These are phyloP conservation scores for Hipparchia sbordonii DNA, from an alignment of 2,888 invertebrate species.

Conservation along the genomic window DNA sequence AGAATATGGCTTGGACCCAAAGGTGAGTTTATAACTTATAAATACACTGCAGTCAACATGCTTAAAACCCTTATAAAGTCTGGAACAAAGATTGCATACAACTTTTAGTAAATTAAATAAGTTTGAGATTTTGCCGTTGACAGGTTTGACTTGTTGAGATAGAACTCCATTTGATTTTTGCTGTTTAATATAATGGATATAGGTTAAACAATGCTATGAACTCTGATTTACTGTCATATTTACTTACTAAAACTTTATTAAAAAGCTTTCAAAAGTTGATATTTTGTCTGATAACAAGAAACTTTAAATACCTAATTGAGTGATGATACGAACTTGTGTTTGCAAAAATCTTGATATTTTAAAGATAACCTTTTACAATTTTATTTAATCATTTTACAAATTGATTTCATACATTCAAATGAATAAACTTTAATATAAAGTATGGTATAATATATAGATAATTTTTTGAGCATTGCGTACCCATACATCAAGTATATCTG, in stretches of 20 bases:
- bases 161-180: slow-evolving; percentile 13
- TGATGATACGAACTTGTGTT: neutral
- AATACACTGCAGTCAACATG: neutral
- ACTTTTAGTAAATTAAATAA: neutral
- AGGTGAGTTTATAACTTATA: slow-evolving; percentile 79
- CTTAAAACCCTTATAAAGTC: neutral
- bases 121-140: neutral
- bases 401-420: neutral
- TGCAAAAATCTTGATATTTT: neutral
- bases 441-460: neutral
- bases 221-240: neutral
- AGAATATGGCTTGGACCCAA: slow-evolving; percentile 97
- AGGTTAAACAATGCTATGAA: neutral
- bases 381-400: neutral
- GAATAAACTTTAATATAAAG: neutral
- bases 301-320: neutral
- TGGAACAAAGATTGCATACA: neutral
- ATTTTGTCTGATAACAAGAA: neutral
- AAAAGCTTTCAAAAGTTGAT: neutral
- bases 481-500: neutral
- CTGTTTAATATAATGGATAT: neutral
- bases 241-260: neutral
- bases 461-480: too few species aligned
- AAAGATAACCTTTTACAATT: neutral
- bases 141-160: neutral